Base-by-base conservation (phyloP, 2,888 invertebrate species). In the Polyommatus iphigenia region DNA sequence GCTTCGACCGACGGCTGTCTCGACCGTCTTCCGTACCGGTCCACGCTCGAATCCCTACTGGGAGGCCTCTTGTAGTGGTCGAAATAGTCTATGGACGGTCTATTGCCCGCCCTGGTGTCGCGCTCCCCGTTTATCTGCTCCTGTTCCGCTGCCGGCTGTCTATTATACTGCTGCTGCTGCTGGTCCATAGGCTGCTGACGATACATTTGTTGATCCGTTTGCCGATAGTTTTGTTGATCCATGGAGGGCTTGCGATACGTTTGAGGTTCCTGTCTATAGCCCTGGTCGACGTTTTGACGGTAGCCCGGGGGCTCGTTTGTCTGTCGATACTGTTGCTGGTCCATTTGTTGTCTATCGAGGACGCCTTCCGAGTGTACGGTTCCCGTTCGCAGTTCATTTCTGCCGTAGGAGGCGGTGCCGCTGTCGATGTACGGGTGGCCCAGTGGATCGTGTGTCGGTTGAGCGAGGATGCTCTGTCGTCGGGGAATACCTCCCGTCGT, bases 31-130 rank as follows among this genome's bases (percentile, higher is more conserved):
- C 96, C 96, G 86, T 97, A 97, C 80, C 97, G 95, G 92, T 98
- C 98, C 73, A 97, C 97, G 83, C 98, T 98, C 80, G 97, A 96
- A 88, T 98, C 98, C 87, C 98, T 95, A 92, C 98, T 98, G 0
- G 98, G 98, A 77, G 98, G 98, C 88, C 97, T 95, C 90, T 98
- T 98, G 90, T 99, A 99, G 88, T 99, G 99, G 90, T 99, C 99
- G 88, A 98, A 98, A 86, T 98, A 97, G 90, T 98, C 98, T 86
- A 97, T 97, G 83, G 97, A 97, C 15, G 97, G 91, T 18, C 93
- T 87, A 1, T 87, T 83, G n/a, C 89, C 90, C 32, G 86, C 84
- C 54, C 90, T 86, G 82, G 90, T 93, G 80, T 95, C 95, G 18
- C 90, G 87, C 20, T 87, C 85, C 71, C 91, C 91, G 73, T 92